Evolutionary conservation across 53 echinoderm and acorn worm species (phyloP).

Genomic region (Mesocentrotus franciscanus): DNA sequence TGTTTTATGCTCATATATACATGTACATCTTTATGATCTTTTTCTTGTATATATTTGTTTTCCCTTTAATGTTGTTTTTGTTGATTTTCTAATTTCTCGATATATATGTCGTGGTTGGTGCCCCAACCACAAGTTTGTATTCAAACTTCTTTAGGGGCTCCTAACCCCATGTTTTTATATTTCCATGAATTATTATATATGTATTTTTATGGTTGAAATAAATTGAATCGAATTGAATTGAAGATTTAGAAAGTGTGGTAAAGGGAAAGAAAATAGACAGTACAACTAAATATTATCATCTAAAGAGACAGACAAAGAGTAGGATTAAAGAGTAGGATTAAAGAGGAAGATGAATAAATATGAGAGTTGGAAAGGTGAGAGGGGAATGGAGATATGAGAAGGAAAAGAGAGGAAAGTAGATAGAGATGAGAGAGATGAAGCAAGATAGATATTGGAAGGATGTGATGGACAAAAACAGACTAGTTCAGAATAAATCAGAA

Average conservation of each 20-base stretch:
- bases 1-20: too few species aligned
- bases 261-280: neutral
- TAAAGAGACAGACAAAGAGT: neutral
- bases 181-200: too few species aligned
- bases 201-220: too few species aligned
- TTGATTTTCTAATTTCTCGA: too few species aligned
- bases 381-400: neutral
- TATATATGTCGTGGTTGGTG: too few species aligned
- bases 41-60: too few species aligned
- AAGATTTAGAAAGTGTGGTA: neutral
- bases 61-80: too few species aligned
- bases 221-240: too few species aligned
- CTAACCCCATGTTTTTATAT: too few species aligned
- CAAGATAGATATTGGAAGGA: neutral
- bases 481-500: neutral
- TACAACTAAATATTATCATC: neutral
- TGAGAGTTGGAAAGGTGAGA: neutral
- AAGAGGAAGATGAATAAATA: neutral
- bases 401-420: neutral
- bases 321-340: neutral
- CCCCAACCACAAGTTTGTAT: too few species aligned
- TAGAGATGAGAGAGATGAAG: neutral
- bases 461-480: neutral
- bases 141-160: too few species aligned
- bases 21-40: too few species aligned